Conservation (phyloP, 2,888 invertebrate species). For the Nemapogon koenigi region DNA sequence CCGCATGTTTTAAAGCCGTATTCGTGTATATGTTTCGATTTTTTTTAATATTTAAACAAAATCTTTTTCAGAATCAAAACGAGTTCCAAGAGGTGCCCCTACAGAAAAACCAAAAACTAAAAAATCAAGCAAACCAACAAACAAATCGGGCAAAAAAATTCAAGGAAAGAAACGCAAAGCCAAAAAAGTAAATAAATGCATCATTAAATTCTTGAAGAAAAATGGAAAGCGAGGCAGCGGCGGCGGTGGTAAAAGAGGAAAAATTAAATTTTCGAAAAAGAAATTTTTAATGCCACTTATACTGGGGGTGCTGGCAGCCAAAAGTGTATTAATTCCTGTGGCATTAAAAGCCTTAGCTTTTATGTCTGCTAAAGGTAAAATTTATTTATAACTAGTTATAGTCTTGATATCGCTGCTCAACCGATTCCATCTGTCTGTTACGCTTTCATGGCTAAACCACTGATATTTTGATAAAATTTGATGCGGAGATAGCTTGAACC, state of each 20-base stretch:
- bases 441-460: no score
- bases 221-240: conserved; percentile 19
- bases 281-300: conserved; percentile 68
- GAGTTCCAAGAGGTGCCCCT: conserved; percentile 13
- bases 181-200: conserved; percentile 26
- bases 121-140: conserved; percentile 16
- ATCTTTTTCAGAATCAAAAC: conserved; percentile 14
- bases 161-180: conserved; percentile 10
- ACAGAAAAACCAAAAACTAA: conserved; percentile 14
- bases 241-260: conserved; percentile 27
- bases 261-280: conserved; percentile 27
- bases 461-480: no score
- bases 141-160: conserved; percentile 5
- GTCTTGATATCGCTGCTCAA: no score
- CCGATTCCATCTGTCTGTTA: no score
- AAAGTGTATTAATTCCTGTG: conserved; percentile 70
- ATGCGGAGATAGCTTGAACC: no score
- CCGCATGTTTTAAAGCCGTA: no score
- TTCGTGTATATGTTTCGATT: no score
- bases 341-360: conserved; percentile 73
- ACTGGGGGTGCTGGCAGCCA: conserved; percentile 69
- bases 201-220: conserved; percentile 38
- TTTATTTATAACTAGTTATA: no score
- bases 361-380: conserved; percentile 66
- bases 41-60: no score